phyloP scores from a whole-genome alignment of 2,888 invertebrate species.

The Idaea biselata region DNA sequence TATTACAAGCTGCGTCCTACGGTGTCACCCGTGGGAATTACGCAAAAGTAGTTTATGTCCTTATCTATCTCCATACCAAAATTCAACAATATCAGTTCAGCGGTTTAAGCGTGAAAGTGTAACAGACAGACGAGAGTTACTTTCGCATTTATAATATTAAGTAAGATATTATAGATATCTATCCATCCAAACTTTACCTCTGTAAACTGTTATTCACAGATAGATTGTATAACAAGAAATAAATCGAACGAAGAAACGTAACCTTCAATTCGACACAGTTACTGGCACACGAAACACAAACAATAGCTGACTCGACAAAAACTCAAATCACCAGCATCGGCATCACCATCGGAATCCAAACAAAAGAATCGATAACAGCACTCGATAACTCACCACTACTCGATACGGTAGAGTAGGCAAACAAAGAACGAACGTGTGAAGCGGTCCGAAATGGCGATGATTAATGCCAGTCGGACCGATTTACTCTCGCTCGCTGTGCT shows the following conservation, averaged over 20 bases:
- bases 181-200: no score
- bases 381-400: slow-evolving; percentile 17
- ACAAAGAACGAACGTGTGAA: slow-evolving; percentile 28
- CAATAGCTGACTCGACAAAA: not conserved
- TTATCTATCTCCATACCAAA: no score
- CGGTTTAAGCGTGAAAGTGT: no score
- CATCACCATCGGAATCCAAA: not conserved
- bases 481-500: slow-evolving; percentile 19
- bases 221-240: not conserved
- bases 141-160: no score
- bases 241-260: not conserved
- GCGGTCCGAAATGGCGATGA: slow-evolving; percentile 27
- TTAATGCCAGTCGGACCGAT: slow-evolving; percentile 24
- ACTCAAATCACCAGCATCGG: not conserved
- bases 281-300: not conserved
- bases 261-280: not conserved
- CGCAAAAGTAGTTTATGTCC: no score
- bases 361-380: slow-evolving; percentile 7
- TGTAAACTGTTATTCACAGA: no score
- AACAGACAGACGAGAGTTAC: no score
- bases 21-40: no score
- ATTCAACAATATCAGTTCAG: no score
- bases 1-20: no score
- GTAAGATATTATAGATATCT: no score
- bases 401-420: slow-evolving; percentile 14